A percentile compares a stretch with the other conserved stretches of the same genome.
Conservation (phyloP, 2,888 invertebrate species). For the Sepioteuthis lessoniana region DNA sequence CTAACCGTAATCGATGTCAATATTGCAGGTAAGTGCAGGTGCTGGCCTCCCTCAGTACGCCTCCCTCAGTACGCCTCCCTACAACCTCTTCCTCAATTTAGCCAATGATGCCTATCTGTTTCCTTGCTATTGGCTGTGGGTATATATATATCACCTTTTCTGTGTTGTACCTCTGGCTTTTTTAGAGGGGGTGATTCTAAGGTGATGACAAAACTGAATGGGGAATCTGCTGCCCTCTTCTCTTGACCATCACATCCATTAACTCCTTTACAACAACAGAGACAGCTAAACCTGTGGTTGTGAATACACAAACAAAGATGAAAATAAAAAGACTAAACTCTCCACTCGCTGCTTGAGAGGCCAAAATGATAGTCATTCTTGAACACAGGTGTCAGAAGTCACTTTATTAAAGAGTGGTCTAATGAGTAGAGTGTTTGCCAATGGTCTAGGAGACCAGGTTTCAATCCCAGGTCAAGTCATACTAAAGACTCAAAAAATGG, state of each 20-base stretch:
- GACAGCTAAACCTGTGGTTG: too few species aligned
- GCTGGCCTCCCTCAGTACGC: accelerated
- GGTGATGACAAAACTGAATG: too few species aligned
- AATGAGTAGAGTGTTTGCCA: too few species aligned
- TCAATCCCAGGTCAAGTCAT: too few species aligned
- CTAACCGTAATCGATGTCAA: constrained; percentile 74
- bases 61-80: accelerated
- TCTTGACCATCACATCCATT: too few species aligned
- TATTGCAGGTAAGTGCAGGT: constrained; percentile 66
- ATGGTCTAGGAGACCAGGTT: too few species aligned
- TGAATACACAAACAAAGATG: neutral
- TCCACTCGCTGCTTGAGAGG: neutral
- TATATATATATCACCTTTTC: too few species aligned
- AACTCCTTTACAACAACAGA: neutral
- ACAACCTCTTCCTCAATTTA: neutral
- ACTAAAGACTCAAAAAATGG: too few species aligned
- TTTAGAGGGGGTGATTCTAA: too few species aligned
- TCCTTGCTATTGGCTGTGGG: neutral
- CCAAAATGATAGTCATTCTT: too few species aligned
- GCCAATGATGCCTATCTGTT: neutral
- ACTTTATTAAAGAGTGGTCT: neutral
- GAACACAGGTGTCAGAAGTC: neutral
- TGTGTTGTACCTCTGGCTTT: too few species aligned
- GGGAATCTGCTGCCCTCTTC: too few species aligned
- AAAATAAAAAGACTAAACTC: neutral